Conservation (phyloP, 2,797 vertebrate species). For the Amphiprion clarkii region DNA sequence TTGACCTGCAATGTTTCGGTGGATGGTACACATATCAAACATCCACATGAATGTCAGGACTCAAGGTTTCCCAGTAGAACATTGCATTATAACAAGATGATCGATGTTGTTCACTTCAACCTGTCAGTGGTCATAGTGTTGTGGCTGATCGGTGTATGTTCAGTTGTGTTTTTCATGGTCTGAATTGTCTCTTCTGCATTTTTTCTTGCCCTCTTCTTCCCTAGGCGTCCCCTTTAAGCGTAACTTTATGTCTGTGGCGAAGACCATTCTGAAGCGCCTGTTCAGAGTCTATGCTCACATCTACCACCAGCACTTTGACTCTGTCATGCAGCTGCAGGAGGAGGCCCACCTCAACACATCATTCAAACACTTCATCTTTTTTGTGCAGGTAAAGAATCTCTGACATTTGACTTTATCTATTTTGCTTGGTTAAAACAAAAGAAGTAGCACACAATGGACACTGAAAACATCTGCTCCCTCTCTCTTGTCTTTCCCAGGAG, state of each 20-base stretch:
- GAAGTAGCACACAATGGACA: too few relatives aligned
- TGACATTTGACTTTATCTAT: not conserved
- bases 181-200: not conserved
- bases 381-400: constrained; percentile 91
- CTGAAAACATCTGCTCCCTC: not conserved
- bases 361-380: constrained; percentile 99
- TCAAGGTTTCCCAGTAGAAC: too few relatives aligned
- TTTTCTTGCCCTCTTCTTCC: not conserved
- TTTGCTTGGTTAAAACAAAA: too few relatives aligned
- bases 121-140: too few relatives aligned
- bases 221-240: constrained; percentile 96
- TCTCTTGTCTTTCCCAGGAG: constrained; percentile 84
- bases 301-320: constrained; percentile 99
- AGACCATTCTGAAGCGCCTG: constrained; percentile 97
- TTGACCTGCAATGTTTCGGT: too few relatives aligned
- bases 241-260: constrained; percentile 99
- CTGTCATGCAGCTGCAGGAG: constrained; percentile 97
- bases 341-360: constrained; percentile 99
- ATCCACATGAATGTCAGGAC: too few relatives aligned
- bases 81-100: too few relatives aligned
- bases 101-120: too few relatives aligned
- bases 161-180: too few relatives aligned
- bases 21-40: too few relatives aligned
- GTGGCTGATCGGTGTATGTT: too few relatives aligned
- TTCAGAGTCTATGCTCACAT: constrained; percentile 98